phyloP scores from a whole-genome alignment of 2,888 invertebrate species.

The Napeogenes inachia region DNA sequence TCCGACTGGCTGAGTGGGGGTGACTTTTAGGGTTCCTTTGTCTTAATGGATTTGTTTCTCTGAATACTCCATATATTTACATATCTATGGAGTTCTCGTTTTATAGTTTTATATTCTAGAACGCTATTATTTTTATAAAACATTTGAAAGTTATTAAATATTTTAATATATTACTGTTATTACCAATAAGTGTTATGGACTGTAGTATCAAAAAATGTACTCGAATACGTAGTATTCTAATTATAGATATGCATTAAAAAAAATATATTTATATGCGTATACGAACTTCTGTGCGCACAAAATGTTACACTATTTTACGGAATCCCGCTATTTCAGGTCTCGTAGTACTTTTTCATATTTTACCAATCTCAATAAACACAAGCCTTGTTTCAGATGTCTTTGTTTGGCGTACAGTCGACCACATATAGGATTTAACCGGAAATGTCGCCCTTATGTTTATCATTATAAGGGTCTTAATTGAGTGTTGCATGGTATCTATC shows the following conservation, averaged over 20 bases:
- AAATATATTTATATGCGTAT: too few species aligned
- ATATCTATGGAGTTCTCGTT: background rate
- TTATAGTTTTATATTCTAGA: background rate
- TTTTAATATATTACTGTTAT: background rate
- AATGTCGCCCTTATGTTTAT: conserved; percentile 21
- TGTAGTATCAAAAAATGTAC: too few species aligned
- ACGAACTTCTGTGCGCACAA: too few species aligned
- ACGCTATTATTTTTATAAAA: conserved; percentile 2
- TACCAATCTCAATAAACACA: conserved; percentile 49
- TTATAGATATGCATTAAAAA: too few species aligned
- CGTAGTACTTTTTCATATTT: conserved; percentile 35
- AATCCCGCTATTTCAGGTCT: conserved; percentile 18
- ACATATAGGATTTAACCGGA: conserved; percentile 11
- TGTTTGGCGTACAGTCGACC: conserved; percentile 30
- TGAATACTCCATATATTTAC: background rate
- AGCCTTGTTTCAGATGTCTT: conserved; percentile 39
- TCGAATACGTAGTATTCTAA: too few species aligned
- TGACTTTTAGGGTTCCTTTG: conserved; percentile 37
- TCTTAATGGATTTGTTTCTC: background rate
- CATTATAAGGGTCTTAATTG: conserved; percentile 19
- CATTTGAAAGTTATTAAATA: background rate
- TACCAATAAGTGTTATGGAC: too few species aligned
- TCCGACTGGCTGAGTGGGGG: conserved; percentile 52
- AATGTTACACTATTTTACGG: conserved; percentile 12
- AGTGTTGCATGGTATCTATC: conserved; percentile 17